Evolutionary conservation across 2,888 invertebrate species (phyloP), one percentile per base, ranked within the genome.

Genomic region (Mythimna ferrago): DNA sequence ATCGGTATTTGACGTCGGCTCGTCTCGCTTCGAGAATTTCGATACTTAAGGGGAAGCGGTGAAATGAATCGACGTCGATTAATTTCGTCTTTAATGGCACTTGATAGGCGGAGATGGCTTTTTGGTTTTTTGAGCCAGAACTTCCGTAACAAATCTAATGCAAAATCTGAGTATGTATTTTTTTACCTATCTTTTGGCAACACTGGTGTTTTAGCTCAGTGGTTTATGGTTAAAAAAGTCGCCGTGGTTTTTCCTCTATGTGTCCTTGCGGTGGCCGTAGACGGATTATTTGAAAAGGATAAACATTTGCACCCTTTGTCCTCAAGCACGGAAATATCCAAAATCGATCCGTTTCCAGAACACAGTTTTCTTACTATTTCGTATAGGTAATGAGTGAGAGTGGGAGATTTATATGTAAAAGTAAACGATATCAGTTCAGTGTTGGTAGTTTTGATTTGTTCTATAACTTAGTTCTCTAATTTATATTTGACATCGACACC

Each of bases 1-100:
- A 73, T 75, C 57, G 60, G 75, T 72, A 66, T 84, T 86, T 73
- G 76, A 82, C 68, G 74, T 67, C 63, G 66, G 62, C 62, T 78
- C 73, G 66, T 73, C 82, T 76, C 66, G 75, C 70, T 53, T 57
- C 62, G 76, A 68, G 78, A 72, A 71, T 81, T 70, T 71, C 26
- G 63, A 71, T 78, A 68, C 70, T 72, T 84, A 61, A 72, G 57
- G 38, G 35, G 71, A 73, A 66, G 69, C 56, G 51, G 21, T 68
- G 62, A 63, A 66, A 76, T 68, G 35, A 63, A 65, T 56, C 35
- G 58, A 41, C 38, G 26, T 66, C 58, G 21, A 60, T 63, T 71
- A 66, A 72, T 66, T 66, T 53, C 44, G 56, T 67, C n/a, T 76
- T 65, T 53, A 70, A 71, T 57, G 48, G 78, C 48, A 67, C 57